A percentile compares a stretch with the other conserved stretches of the same genome.
Conservation (phyloP, 2,797 vertebrate species). For the Argyrosomus regius region DNA sequence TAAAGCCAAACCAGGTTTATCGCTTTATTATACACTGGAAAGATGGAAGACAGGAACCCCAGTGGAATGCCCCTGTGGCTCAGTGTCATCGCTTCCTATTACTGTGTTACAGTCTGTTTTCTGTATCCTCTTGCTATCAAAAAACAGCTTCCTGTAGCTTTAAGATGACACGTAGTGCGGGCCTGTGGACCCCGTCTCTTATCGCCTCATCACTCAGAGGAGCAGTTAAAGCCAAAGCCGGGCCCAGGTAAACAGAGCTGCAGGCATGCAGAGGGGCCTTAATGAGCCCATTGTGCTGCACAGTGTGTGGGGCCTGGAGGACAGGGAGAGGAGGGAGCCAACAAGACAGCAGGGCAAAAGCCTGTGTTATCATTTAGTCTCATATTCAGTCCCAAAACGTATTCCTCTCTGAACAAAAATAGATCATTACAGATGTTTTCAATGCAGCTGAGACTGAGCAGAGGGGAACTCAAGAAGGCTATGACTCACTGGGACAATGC, state of each 20-base stretch:
- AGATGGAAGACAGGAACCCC: not conserved
- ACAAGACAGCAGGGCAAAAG: not conserved
- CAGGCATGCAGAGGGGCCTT: conserved; percentile 47
- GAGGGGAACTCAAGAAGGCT: not conserved
- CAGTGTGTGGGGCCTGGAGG: conserved; percentile 56
- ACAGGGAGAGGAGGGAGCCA: not conserved
- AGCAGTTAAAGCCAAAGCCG: conserved; percentile 42
- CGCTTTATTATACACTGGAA: not conserved
- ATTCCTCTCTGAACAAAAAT: conserved; percentile 12
- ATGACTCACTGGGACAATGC: not conserved
- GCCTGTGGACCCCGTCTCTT: conserved; percentile 26
- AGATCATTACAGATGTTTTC: conserved; percentile 7
- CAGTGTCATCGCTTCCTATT: not conserved
- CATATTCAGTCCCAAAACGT: conserved; percentile 1
- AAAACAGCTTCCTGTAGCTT: conserved; percentile 13
- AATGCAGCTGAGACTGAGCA: not conserved
- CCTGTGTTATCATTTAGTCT: not conserved
- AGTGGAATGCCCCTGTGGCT: not conserved
- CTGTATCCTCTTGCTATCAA: not conserved
- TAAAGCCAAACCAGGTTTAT: not conserved
- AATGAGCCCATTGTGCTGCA: conserved; percentile 63
- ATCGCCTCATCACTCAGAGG: conserved; percentile 58
- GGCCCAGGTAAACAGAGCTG: conserved; percentile 51
- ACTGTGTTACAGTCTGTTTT: not conserved
- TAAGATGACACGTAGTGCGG: not conserved